Base-by-base conservation (phyloP, 2,888 invertebrate species). In the Zeuzera pyrina region DNA sequence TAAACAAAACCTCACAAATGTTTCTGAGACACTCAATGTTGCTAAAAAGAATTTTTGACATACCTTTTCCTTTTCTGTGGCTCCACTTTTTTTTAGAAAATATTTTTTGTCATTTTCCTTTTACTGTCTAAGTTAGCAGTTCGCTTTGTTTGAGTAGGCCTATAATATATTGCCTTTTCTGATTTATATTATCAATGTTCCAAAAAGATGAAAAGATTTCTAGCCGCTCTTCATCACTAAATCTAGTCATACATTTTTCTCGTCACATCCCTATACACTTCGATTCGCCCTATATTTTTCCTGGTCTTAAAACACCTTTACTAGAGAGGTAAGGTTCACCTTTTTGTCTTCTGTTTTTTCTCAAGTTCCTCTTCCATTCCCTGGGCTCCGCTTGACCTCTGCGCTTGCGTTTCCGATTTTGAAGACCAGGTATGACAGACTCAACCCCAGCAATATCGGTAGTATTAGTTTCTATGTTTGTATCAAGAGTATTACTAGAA, bases 111-210 rank as follows among this genome's bases (percentile, higher is more conserved):
- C 11, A 7, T 19, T 19, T 19, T 19, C 8, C 1, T 7, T 19
- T 19, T 19, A 19, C 19, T 38, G 14, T 35, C 35, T 33, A 15
- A 21, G 11, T 33, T 35, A 12, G 31, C 29, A 31, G 35, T 40
- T 31, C 16, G 15, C 29, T 24, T 29, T 13, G 30, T 32, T 30
- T 27, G 26, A 24, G 35, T 29, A 39, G 24, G 22, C 35, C 31
- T 14, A 39, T 39, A 35, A 41, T 38, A 31, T 41, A 38, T n/a
- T 38, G 38, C 36, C 41, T 32, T 34, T 41, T 43, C 29, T 43
- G 43, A 24, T 41, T 16, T 3, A 43, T 21, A 33, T 32, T 33
- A 10, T 34, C 22, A 33, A 43, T 43, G 13, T 39, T 33, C 35
- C 39, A 39, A 35, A 19, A 19, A 10, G 33, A 27, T 29, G 36